Evolutionary conservation across 53 echinoderm and acorn worm genomes (phyloP).

Genomic region (Echinarachnius parma): DNA sequence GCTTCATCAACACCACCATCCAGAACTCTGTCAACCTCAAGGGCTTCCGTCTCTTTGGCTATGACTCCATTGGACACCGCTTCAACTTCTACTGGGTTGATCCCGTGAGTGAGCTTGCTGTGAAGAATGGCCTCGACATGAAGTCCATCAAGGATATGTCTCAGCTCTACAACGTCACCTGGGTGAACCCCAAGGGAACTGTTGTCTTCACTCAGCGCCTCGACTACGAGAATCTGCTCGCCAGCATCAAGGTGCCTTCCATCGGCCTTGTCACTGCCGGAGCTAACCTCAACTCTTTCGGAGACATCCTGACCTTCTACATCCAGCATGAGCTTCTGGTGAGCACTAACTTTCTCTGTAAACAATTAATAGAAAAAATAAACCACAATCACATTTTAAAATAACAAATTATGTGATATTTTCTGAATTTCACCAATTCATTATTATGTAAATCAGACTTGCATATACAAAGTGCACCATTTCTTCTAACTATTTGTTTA

Average conservation of each 20-base stretch:
- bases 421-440: too few species aligned
- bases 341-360: too few species aligned
- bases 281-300: conserved; percentile 55
- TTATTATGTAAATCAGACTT: too few species aligned
- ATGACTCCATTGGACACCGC: conserved; percentile 6
- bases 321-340: conserved; percentile 54
- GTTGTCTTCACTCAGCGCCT: conserved; percentile 37
- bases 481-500: too few species aligned
- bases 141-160: conserved; percentile 22
- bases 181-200: conserved; percentile 38
- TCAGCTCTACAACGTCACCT: conserved; percentile 29
- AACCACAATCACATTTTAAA: too few species aligned
- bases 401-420: too few species aligned
- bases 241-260: conserved; percentile 47
- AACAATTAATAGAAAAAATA: too few species aligned
- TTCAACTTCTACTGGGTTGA: conserved; percentile 25
- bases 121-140: conserved; percentile 33
- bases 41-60: conserved; percentile 16
- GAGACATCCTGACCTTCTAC: conserved; percentile 47
- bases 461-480: too few species aligned
- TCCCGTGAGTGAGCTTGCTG: conserved; percentile 13
- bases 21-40: conserved; percentile 9
- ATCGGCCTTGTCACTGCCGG: conserved; percentile 42
- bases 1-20: conserved; percentile 4
- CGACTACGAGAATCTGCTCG: conserved; percentile 47